phyloP scores from a whole-genome alignment of 2,113 vertebrate genomes.

The Petrocephalus zakoni region DNA sequence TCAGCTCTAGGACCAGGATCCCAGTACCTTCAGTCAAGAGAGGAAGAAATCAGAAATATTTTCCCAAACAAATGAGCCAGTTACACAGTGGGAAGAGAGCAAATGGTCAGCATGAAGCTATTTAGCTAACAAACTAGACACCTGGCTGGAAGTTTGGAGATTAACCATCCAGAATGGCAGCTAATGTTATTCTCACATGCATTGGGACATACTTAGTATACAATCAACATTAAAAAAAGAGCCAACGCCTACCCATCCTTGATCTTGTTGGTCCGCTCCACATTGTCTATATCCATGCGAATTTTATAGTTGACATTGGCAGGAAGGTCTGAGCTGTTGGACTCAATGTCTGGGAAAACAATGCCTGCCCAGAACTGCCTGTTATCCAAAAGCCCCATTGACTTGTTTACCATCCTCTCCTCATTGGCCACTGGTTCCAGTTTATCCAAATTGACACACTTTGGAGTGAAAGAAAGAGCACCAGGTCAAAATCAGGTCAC shows the following conservation, averaged over 20 bases:
- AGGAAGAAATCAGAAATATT: background rate
- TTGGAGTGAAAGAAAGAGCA: conserved; percentile 18
- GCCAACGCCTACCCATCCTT: conserved; percentile 76
- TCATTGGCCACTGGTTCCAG: conserved; percentile 80
- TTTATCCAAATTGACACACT: conserved; percentile 96
- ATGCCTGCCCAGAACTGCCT: conserved; percentile 93
- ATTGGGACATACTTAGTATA: background rate
- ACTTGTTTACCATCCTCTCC: conserved; percentile 76
- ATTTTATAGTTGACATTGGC: conserved; percentile 87
- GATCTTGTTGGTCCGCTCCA: conserved; percentile 97
- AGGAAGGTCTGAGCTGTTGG: conserved; percentile 70
- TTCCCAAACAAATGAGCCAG: background rate
- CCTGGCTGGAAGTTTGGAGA: background rate
- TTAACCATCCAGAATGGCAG: background rate
- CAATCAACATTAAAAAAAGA: background rate
- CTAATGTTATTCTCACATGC: background rate
- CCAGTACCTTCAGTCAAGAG: conserved; percentile 75
- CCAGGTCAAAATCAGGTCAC: background rate
- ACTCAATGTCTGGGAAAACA: conserved; percentile 73
- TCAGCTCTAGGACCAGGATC: conserved; percentile 95
- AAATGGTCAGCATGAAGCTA: background rate
- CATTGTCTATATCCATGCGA: conserved; percentile 98
- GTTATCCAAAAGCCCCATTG: conserved; percentile 82
- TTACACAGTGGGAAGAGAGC: background rate
- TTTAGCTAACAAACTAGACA: background rate